Conservation (phyloP, 1,140 invertebrate species). For the Ylistrum balloti region DNA sequence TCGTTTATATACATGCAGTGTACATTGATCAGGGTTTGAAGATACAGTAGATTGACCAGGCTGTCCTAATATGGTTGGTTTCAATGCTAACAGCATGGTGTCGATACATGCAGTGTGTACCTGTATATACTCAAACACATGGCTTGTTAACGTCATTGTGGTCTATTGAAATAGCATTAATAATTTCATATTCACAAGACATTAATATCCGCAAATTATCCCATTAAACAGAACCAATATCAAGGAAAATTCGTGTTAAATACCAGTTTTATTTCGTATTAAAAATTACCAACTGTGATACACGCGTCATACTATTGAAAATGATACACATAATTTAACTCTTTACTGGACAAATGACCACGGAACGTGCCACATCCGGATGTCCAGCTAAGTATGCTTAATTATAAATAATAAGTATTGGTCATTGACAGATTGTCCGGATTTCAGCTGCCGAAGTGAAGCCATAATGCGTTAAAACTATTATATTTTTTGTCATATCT, state of each 20-base stretch:
- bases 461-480: not conserved
- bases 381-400: not conserved
- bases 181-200: not conserved
- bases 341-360: not conserved
- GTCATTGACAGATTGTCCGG: not conserved
- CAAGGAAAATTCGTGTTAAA: not conserved
- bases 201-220: not conserved
- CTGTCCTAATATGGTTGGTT: too few species aligned
- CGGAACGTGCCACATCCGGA: not conserved
- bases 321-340: conserved; percentile 1
- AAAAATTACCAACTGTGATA: conserved; percentile 8
- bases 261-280: not conserved
- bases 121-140: not conserved
- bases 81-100: too few species aligned
- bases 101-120: not conserved
- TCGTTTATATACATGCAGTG: too few species aligned
- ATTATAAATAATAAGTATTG: not conserved
- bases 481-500: not conserved
- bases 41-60: too few species aligned
- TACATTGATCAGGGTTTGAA: too few species aligned
- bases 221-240: conserved; percentile 1
- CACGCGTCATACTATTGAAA: not conserved
- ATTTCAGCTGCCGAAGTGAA: not conserved
- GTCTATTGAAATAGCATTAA: not conserved
- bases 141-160: not conserved